A percentile compares a stretch with the other conserved stretches of the same genome.
Conservation (phyloP, 2,888 invertebrate species). For the Nemurella pictetii region DNA sequence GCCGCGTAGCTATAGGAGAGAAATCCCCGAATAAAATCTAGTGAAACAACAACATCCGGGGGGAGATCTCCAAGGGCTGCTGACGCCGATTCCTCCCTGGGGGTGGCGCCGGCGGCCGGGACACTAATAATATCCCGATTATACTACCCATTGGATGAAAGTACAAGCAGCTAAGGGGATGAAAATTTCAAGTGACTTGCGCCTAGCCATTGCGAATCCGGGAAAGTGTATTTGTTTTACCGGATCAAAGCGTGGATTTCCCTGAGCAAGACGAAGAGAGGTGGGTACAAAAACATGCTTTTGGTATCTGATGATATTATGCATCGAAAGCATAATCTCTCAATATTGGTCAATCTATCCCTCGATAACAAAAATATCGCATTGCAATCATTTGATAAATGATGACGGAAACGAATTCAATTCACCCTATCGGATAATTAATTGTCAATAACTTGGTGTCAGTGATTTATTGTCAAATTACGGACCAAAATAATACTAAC, state of each 20-base stretch:
- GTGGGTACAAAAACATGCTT: too few relatives aligned
- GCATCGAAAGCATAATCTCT: too few relatives aligned
- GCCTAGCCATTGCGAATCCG: background rate
- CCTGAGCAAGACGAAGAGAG: background rate
- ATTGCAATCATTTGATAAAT: too few relatives aligned
- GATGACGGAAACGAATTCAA: too few relatives aligned
- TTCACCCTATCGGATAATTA: too few relatives aligned
- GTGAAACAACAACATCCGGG: background rate
- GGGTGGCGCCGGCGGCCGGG: background rate
- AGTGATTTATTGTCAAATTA: too few relatives aligned
- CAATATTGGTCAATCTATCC: too few relatives aligned
- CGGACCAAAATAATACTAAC: too few relatives aligned
- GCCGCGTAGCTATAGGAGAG: background rate
- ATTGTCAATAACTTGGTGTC: too few relatives aligned
- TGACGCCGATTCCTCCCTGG: background rate
- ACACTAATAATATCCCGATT: background rate
- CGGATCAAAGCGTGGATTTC: conserved; percentile 16
- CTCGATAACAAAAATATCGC: too few relatives aligned
- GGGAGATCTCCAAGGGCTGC: background rate
- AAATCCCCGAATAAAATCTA: background rate
- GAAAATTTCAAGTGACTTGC: background rate
- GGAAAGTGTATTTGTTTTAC: background rate
- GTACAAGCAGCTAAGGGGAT: background rate
- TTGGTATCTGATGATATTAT: too few relatives aligned
- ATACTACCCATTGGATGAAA: background rate